Evolutionary conservation across 2,113 vertebrate species (phyloP).

Genomic region (Ascaphus truei): DNA sequence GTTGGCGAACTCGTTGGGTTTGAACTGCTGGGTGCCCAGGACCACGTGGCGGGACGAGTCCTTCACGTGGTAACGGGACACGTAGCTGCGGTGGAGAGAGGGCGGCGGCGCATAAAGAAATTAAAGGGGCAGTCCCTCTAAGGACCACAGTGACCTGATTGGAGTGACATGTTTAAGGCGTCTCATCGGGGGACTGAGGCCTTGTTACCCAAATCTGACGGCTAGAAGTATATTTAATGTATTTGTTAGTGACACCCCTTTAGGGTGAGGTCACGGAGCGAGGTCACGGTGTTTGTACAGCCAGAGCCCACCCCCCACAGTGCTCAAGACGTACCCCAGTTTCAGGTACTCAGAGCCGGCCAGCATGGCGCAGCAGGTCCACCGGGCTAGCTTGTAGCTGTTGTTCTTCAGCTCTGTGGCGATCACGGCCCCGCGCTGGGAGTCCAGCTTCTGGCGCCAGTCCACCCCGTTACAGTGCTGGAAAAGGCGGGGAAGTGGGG

Average conservation of each 20-base stretch:
- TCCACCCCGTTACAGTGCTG: conserved; percentile 96
- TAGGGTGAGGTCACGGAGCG: too few species aligned
- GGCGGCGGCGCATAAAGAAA: too few species aligned
- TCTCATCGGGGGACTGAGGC: too few species aligned
- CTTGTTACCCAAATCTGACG: too few species aligned
- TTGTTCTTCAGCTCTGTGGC: conserved; percentile 98
- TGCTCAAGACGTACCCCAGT: conserved; percentile 87
- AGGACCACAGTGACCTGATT: too few species aligned
- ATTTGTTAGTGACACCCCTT: too few species aligned
- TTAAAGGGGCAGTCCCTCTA: rapidly evolving
- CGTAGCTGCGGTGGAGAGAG: conserved; percentile 64
- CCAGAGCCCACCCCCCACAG: too few species aligned
- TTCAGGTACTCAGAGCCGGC: conserved; percentile 96
- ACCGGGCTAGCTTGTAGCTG: conserved; percentile 96
- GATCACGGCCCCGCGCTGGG: conserved; percentile 92
- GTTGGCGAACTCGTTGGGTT: conserved; percentile 97
- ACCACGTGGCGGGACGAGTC: conserved; percentile 92
- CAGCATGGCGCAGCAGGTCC: conserved; percentile 94
- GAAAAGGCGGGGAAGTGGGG: too few species aligned
- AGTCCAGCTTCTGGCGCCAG: conserved; percentile 98
- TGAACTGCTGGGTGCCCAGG: conserved; percentile 97
- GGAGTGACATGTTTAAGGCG: too few species aligned
- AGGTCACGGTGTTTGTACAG: too few species aligned
- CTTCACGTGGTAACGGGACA: conserved; percentile 94
- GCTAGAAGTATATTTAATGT: too few species aligned